These are phyloP conservation scores for Dynastes grantii DNA, from an alignment of 2,888 invertebrate species.

Conservation along the genomic window DNA sequence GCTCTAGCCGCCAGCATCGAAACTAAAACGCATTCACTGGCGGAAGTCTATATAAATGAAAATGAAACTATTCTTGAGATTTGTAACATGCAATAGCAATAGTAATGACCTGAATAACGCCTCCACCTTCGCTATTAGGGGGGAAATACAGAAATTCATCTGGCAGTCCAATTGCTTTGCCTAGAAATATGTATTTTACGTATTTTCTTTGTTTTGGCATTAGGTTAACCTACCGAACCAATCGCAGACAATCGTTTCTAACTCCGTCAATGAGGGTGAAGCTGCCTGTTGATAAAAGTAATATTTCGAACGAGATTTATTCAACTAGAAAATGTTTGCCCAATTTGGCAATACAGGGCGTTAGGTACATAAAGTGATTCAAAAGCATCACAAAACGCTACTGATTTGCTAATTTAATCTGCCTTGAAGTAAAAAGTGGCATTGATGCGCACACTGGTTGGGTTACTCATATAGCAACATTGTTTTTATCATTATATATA, in stretches of 20 bases:
- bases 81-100: not conserved
- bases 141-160: constrained; percentile 88
- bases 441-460: too few species aligned
- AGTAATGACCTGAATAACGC: constrained; percentile 88
- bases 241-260: constrained; percentile 95
- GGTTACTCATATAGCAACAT: too few species aligned
- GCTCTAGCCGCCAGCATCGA: constrained; percentile 94
- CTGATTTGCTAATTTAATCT: too few species aligned
- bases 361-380: too few species aligned
- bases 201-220: not conserved
- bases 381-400: too few species aligned
- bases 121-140: constrained; percentile 92
- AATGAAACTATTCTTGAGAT: not conserved
- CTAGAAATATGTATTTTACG: constrained; percentile 67
- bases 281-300: constrained; percentile 81
- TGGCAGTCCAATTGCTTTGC: constrained; percentile 93
- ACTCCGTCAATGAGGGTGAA: constrained; percentile 96
- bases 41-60: constrained; percentile 83
- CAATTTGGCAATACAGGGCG: too few species aligned
- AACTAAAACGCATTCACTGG: constrained; percentile 95
- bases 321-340: too few species aligned
- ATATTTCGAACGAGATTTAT: not conserved
- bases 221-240: constrained; percentile 78
- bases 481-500: too few species aligned
- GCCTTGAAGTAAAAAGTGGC: too few species aligned